Evolutionary conservation across 2,888 invertebrate genomes (phyloP).

Genomic region (Agonopterix heracliana): DNA sequence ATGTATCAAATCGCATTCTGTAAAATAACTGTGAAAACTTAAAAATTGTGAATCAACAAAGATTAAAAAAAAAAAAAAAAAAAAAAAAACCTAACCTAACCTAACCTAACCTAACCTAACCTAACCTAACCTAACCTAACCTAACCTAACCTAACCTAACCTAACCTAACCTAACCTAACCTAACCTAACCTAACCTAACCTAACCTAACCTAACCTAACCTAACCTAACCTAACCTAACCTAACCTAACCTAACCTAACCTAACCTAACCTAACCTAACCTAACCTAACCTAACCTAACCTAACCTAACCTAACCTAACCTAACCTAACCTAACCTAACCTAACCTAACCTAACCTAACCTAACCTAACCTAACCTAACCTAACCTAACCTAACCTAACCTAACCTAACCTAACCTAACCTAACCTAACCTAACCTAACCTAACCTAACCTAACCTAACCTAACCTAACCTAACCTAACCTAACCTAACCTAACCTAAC

Average conservation of each 20-base stretch:
- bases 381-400: constrained; percentile 15
- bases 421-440: no score
- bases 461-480: constrained; percentile 13
- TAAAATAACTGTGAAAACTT: not conserved
- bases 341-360: constrained; percentile 8
- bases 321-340: constrained; percentile 8
- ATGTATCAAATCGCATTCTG: not conserved
- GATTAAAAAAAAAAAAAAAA: no score
- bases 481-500: constrained; percentile 1
- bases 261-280: constrained; percentile 7
- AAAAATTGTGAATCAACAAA: no score
- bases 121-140: not conserved
- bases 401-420: constrained; percentile 17
- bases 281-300: constrained; percentile 10
- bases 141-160: not conserved
- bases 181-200: not conserved
- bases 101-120: not conserved
- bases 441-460: constrained; percentile 12
- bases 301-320: constrained; percentile 11
- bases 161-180: not conserved
- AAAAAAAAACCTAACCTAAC: no score
- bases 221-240: not conserved
- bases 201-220: not conserved
- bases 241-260: constrained; percentile 7
- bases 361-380: constrained; percentile 8